Conservation (phyloP, 2,888 invertebrate species). For the Tipula unca region DNA sequence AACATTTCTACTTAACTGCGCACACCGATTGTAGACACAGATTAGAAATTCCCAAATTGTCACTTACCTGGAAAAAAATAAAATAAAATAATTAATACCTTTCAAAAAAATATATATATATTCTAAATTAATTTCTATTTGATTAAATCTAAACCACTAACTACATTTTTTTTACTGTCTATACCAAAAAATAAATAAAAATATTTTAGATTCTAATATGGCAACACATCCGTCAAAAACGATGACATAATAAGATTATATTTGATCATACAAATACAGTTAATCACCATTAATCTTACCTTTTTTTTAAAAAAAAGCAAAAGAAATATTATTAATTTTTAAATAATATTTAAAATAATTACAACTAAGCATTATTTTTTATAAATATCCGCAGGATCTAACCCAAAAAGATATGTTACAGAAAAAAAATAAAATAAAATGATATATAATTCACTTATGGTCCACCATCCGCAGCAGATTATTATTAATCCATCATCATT, state of each 20-base stretch:
- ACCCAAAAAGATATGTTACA: neutral
- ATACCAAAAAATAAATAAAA: neutral
- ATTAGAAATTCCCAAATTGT: slow-evolving; percentile 2
- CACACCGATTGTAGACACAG: neutral
- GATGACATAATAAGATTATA: neutral
- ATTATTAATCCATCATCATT: slow-evolving; percentile 14
- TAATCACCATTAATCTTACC: slow-evolving; percentile 8
- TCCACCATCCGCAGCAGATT: slow-evolving; percentile 8
- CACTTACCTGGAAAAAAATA: neutral
- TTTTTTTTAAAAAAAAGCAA: neutral
- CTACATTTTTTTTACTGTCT: neutral
- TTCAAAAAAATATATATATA: neutral
- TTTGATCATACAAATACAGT: neutral
- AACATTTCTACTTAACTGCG: neutral
- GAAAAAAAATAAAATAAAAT: neutral
- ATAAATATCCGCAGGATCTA: neutral
- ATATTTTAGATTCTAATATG: neutral
- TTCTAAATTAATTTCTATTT: neutral
- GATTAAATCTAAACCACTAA: neutral
- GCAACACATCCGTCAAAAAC: neutral
- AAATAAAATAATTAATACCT: neutral
- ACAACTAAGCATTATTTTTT: neutral
- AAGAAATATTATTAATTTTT: neutral
- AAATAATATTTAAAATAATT: neutral
- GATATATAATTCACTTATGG: slow-evolving; percentile 8